Evolutionary conservation across 37 sponge, comb jelly and placozoan genomes (phyloP).

Genomic region (Tethya wilhelma): DNA sequence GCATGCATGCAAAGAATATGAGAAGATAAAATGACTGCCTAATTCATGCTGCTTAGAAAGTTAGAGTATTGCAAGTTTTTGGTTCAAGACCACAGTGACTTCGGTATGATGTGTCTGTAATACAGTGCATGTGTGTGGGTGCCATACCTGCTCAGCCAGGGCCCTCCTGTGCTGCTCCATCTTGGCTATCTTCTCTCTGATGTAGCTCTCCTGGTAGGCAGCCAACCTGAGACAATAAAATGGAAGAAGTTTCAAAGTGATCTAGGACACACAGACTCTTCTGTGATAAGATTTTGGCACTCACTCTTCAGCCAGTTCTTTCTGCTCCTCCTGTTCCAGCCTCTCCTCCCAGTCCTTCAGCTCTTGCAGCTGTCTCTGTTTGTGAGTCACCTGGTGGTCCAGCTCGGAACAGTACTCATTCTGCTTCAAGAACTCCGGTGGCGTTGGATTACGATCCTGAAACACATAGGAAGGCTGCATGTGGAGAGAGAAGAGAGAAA

Average conservation of each 20-base stretch:
- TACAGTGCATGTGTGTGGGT: too few species aligned
- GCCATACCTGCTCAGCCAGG: slow-evolving; percentile 80
- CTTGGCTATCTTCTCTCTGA: slow-evolving; percentile 9
- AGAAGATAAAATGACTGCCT: background rate
- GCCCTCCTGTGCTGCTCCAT: slow-evolving; percentile 61
- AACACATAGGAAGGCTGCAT: slow-evolving; percentile 81
- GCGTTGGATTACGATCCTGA: slow-evolving; percentile 60
- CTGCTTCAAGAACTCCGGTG: slow-evolving; percentile 41
- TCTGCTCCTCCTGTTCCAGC: slow-evolving; percentile 63
- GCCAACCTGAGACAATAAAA: slow-evolving; percentile 52
- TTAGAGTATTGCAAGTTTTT: background rate
- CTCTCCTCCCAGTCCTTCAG: slow-evolving; percentile 41
- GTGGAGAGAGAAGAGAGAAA: background rate
- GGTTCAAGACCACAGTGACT: background rate
- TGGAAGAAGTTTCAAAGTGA: background rate
- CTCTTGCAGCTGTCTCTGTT: slow-evolving; percentile 1
- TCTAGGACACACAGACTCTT: background rate
- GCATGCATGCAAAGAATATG: background rate
- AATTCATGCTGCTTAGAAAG: background rate
- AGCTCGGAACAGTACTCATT: slow-evolving; percentile 67
- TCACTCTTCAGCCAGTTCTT: slow-evolving; percentile 73
- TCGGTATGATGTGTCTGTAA: too few species aligned
- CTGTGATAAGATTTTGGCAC: background rate
- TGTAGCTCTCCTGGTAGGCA: slow-evolving; percentile 32
- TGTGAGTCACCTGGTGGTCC: slow-evolving; percentile 68